A percentile compares a stretch with the other conserved stretches of the same genome.
Evolutionary conservation across 2,113 vertebrate species (phyloP).

Genomic region (Chiloscyllium plagiosum): DNA sequence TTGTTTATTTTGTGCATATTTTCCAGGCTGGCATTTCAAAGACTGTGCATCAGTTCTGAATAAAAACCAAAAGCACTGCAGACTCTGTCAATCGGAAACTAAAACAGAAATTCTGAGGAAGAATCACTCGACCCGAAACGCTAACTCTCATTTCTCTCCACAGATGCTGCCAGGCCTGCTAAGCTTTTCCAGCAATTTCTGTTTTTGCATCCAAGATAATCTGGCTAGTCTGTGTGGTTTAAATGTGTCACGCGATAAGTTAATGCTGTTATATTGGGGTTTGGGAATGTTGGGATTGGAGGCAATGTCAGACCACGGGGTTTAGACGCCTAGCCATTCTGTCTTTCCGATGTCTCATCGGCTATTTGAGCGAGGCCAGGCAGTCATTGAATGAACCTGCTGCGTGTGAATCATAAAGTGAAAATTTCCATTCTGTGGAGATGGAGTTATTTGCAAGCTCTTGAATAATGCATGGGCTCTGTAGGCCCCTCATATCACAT

Average conservation of each 20-base stretch:
- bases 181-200: too few relatives aligned
- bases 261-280: neutral
- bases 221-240: neutral
- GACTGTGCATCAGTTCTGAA: neutral
- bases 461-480: constrained; percentile 11
- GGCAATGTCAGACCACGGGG: neutral
- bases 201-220: neutral
- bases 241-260: neutral
- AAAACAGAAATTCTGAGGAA: too few relatives aligned
- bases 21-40: neutral
- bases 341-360: neutral
- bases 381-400: constrained; percentile 7
- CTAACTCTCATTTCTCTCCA: too few relatives aligned
- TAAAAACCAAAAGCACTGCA: neutral
- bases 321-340: neutral
- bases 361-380: neutral
- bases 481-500: constrained; percentile 6
- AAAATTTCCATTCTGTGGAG: constrained; percentile 10
- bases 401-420: neutral
- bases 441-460: constrained; percentile 11
- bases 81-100: neutral
- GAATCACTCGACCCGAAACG: too few relatives aligned
- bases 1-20: neutral
- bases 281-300: too few relatives aligned
- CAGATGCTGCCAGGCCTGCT: too few relatives aligned